Percentiles rank a stretch among this genome's conserved stretches.
These are phyloP conservation scores for Ostrea denselamellosa DNA, from an alignment of 1,140 invertebrate species.

Conservation along the genomic window DNA sequence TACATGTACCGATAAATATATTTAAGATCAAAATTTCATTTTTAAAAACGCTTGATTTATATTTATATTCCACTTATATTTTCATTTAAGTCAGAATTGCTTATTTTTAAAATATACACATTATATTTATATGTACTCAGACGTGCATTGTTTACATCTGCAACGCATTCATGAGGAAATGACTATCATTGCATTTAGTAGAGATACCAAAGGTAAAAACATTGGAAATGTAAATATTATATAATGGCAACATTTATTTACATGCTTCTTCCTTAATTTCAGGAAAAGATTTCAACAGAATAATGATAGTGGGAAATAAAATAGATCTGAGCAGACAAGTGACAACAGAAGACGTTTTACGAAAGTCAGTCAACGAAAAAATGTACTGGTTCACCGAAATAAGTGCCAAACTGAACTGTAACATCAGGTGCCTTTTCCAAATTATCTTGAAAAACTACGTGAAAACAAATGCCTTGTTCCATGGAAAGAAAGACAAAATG, in stretches of 20 bases:
- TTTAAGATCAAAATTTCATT: neutral
- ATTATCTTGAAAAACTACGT: conserved; percentile 37
- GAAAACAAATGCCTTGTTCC: neutral
- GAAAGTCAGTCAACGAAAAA: conserved; percentile 30
- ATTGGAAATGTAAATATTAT: too few relatives aligned
- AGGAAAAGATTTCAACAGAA: conserved; percentile 41
- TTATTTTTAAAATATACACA: too few relatives aligned
- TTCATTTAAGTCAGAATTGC: too few relatives aligned
- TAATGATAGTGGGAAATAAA: conserved; percentile 59
- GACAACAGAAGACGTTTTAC: conserved; percentile 43
- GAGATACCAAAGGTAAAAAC: too few relatives aligned
- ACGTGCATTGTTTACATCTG: too few relatives aligned
- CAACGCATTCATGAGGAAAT: too few relatives aligned
- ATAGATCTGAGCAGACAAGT: conserved; percentile 40
- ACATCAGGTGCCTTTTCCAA: conserved; percentile 46
- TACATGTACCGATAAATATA: neutral
- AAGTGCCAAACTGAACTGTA: conserved; percentile 52
- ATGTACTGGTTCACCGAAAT: conserved; percentile 42
- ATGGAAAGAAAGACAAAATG: neutral
- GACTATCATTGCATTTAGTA: too few relatives aligned
- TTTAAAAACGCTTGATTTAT: neutral
- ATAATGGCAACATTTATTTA: neutral
- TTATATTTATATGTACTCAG: too few relatives aligned
- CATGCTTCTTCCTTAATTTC: neutral
- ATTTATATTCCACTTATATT: too few relatives aligned